Conservation (phyloP, 2,888 invertebrate genomes). For the Spatulosminthurus flaviceps region DNA sequence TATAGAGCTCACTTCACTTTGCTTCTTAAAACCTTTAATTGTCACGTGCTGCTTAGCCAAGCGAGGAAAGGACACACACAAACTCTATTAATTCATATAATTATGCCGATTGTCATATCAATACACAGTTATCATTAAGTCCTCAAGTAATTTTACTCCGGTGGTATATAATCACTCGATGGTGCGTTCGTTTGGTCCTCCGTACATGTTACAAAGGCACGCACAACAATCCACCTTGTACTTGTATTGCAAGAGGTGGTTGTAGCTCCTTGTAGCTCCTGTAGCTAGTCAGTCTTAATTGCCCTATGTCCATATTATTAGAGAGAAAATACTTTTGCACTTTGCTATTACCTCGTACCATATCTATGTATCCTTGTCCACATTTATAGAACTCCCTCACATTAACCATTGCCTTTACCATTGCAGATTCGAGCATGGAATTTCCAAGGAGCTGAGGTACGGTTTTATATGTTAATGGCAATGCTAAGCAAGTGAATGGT, state of each 20-base stretch:
- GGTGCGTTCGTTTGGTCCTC: neutral
- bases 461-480: no score
- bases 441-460: no score
- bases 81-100: slow-evolving; percentile 38
- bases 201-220: neutral
- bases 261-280: no score
- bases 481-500: no score
- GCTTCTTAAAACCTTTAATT: slow-evolving; percentile 32
- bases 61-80: slow-evolving; percentile 31
- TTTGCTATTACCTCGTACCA: neutral
- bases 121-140: slow-evolving; percentile 37
- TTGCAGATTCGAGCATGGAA: no score
- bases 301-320: neutral
- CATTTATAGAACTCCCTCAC: neutral
- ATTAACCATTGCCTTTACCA: neutral
- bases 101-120: slow-evolving; percentile 40
- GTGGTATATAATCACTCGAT: slow-evolving; percentile 20
- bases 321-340: slow-evolving; percentile 7
- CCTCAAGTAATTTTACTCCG: slow-evolving; percentile 18
- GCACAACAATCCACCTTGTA: neutral
- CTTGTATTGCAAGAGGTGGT: no score
- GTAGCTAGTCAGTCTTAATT: neutral
- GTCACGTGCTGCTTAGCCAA: slow-evolving; percentile 32
- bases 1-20: no score
- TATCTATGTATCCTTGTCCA: no score